A percentile compares a stretch with the other conserved stretches of the same genome.
Conservation (phyloP, 2,888 invertebrate species). For the Gymnoscelis rufifasciata region DNA sequence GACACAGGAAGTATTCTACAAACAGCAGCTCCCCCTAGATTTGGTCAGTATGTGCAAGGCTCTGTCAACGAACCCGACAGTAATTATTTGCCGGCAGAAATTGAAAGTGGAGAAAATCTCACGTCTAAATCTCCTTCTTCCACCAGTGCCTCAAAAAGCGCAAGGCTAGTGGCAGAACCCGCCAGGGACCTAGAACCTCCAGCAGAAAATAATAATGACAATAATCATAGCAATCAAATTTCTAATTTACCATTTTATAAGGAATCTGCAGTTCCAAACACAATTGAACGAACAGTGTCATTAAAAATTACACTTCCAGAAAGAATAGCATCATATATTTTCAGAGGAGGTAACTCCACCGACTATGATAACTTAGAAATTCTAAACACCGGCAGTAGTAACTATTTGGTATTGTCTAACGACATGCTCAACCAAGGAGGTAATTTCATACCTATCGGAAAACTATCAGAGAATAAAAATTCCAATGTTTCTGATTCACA, state of each 20-base stretch:
- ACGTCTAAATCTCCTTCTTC: conserved; percentile 47
- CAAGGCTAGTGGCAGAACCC: conserved; percentile 46
- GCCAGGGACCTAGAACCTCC: conserved; percentile 57
- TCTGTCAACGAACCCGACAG: conserved; percentile 41
- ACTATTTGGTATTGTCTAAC: conserved; percentile 64
- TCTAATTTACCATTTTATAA: conserved; percentile 59
- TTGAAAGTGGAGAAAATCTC: conserved; percentile 52
- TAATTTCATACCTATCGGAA: conserved; percentile 60
- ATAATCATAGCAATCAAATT: conserved; percentile 47
- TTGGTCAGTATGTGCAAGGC: conserved; percentile 42
- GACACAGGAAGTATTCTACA: conserved; percentile 57
- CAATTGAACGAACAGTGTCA: conserved; percentile 69
- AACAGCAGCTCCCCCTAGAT: conserved; percentile 46
- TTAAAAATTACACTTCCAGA: conserved; percentile 71
- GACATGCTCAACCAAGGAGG: conserved; percentile 40
- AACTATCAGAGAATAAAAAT: conserved; percentile 54
- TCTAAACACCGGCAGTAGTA: conserved; percentile 66
- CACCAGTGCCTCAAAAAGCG: conserved; percentile 40
- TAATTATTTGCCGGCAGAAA: conserved; percentile 41
- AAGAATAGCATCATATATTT: conserved; percentile 61
- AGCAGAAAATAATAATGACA: conserved; percentile 33
- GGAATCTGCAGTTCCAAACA: conserved; percentile 53
- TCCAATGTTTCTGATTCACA: conserved; percentile 70
- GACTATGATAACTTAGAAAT: conserved; percentile 63
- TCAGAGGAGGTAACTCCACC: conserved; percentile 51